A percentile compares a stretch with the other conserved stretches of the same genome.
Evolutionary conservation across 2,113 vertebrate species (phyloP).

Genomic region (Columbina picui): DNA sequence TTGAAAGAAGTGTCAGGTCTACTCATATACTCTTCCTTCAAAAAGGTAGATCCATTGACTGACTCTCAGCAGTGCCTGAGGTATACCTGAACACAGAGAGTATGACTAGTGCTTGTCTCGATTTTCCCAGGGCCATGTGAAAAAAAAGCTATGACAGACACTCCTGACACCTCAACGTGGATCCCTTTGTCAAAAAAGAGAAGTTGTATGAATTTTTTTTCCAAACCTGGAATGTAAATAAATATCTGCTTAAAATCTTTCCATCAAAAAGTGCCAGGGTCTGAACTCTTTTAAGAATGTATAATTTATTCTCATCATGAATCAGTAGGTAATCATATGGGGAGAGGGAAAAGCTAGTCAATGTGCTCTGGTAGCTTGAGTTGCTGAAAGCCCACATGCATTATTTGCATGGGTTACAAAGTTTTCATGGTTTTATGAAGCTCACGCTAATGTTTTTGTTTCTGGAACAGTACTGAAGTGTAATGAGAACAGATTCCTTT

Average conservation of each 20-base stretch:
- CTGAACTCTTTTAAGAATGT: not conserved
- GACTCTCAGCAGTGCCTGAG: not conserved
- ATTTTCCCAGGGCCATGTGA: not conserved
- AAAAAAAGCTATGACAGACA: not conserved
- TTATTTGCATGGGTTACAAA: not conserved
- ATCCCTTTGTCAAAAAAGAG: not conserved
- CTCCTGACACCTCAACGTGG: not conserved
- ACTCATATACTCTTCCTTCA: not conserved
- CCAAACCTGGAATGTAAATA: not conserved
- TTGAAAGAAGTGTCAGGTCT: not conserved
- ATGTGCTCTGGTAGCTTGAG: accelerated
- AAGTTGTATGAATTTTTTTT: not conserved
- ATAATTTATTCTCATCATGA: not conserved
- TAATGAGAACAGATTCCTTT: not conserved
- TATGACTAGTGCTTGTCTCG: not conserved
- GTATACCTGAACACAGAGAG: not conserved
- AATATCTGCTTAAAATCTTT: not conserved
- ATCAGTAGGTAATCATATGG: not conserved
- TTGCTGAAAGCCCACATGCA: not conserved
- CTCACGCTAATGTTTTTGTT: not conserved
- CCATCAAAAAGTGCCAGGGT: not conserved
- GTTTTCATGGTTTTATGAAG: not conserved
- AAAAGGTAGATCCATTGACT: not conserved
- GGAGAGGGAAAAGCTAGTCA: not conserved
- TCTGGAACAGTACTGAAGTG: not conserved